These are phyloP conservation scores for Chorisops tibialis DNA, from an alignment of 2,888 invertebrate species.

Conservation along the genomic window DNA sequence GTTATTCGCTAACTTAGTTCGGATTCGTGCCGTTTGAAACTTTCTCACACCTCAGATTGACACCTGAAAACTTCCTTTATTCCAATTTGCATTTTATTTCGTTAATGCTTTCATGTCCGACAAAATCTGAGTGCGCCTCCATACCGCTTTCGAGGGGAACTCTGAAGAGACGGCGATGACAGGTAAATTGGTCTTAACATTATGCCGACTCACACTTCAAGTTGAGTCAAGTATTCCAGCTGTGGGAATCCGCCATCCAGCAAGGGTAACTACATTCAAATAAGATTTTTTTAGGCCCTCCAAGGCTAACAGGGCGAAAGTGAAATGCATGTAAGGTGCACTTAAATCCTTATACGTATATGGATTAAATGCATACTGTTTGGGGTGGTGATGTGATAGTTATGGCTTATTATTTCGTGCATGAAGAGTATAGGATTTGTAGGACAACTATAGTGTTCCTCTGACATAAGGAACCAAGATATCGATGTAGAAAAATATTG, in stretches of 20 bases:
- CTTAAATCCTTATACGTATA: not conserved
- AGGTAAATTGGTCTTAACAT: slow-evolving; percentile 14
- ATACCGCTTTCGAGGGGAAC: not conserved
- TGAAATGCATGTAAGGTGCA: too few relatives aligned
- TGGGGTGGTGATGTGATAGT: not conserved
- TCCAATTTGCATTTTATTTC: slow-evolving; percentile 15
- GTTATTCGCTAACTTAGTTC: not conserved
- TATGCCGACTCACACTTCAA: not conserved
- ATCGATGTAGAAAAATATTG: not conserved
- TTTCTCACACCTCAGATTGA: too few relatives aligned
- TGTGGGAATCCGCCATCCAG: too few relatives aligned
- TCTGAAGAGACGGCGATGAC: slow-evolving; percentile 16
- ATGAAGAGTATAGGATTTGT: slow-evolving; percentile 10
- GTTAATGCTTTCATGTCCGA: slow-evolving; percentile 10
- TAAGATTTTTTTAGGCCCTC: too few relatives aligned
- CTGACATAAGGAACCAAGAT: not conserved
- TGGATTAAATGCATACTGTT: slow-evolving; percentile 3
- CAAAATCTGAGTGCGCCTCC: not conserved
- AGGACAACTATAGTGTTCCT: slow-evolving; percentile 13
- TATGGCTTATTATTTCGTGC: slow-evolving; percentile 18
- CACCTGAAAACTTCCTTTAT: not conserved
- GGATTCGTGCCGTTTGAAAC: too few relatives aligned
- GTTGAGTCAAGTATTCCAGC: too few relatives aligned
- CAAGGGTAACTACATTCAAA: too few relatives aligned
- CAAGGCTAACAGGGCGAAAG: too few relatives aligned